Percentiles rank a stretch among this genome's conserved stretches.
These are phyloP conservation scores for Kuschelorhynchus macadamiae DNA, from an alignment of 2,888 invertebrate genomes.

Conservation along the genomic window DNA sequence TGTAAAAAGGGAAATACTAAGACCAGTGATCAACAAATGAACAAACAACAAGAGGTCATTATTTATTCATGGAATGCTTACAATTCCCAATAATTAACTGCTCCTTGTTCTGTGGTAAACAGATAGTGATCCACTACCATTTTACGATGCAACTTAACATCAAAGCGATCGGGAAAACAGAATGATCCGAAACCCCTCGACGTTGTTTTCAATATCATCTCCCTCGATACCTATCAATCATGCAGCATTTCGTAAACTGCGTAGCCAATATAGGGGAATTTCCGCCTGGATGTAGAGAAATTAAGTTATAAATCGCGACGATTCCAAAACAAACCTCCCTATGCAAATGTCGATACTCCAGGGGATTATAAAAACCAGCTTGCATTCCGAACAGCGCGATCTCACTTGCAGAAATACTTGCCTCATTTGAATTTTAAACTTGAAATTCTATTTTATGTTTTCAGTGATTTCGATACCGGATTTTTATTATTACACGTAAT, in stretches of 20 bases:
- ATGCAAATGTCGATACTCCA: constrained; percentile 24
- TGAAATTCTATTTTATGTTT: too few relatives aligned
- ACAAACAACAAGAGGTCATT: too few relatives aligned
- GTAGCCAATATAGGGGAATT: constrained; percentile 27
- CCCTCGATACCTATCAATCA: constrained; percentile 35
- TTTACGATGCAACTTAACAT: constrained; percentile 22
- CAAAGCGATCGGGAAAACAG: constrained; percentile 30
- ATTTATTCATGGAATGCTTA: too few relatives aligned
- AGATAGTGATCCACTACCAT: constrained; percentile 13
- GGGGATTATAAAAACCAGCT: constrained; percentile 23
- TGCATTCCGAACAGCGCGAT: constrained; percentile 5
- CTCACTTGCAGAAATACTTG: constrained; percentile 13
- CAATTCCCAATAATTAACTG: too few relatives aligned
- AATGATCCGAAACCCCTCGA: constrained; percentile 21
- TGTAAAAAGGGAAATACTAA: too few relatives aligned
- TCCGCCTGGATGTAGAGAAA: constrained; percentile 17
- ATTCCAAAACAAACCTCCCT: constrained; percentile 17
- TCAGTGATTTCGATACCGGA: too few relatives aligned
- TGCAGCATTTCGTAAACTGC: constrained; percentile 11
- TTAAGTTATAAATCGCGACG: constrained; percentile 32
- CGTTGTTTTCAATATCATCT: constrained; percentile 34
- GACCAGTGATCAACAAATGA: too few relatives aligned
- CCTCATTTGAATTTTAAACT: constrained; percentile 29
- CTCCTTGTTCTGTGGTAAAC: too few relatives aligned
- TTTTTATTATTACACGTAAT: too few relatives aligned